Conservation (phyloP, 2,797 vertebrate genomes). For the Schizothorax lantsangensis region DNA sequence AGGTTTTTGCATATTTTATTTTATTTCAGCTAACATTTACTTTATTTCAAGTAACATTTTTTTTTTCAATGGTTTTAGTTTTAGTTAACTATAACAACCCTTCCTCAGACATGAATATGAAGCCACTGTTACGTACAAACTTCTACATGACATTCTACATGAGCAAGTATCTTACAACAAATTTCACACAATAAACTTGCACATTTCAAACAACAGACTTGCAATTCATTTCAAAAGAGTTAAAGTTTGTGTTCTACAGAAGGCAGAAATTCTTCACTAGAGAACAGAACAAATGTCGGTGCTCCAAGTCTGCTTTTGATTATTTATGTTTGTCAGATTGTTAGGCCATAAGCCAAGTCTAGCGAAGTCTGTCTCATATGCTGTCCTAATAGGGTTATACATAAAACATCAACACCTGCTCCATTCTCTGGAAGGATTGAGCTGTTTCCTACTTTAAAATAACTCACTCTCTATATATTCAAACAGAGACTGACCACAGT, state of each 20-base stretch:
- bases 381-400: constrained; percentile 48
- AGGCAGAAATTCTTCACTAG: not conserved
- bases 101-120: not conserved
- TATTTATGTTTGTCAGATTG: constrained; percentile 44
- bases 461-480: constrained; percentile 3
- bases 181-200: not conserved
- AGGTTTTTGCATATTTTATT: not conserved
- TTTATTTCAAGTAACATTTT: not conserved
- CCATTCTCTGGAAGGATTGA: constrained; percentile 27
- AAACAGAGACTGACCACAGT: not conserved
- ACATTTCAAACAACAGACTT: not conserved
- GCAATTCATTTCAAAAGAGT: not conserved
- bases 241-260: not conserved
- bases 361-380: constrained; percentile 43
- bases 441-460: constrained; percentile 29
- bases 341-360: constrained; percentile 39
- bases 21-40: not conserved
- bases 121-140: not conserved
- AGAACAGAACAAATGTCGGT: not conserved
- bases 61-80: not conserved
- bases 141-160: not conserved
- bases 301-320: constrained; percentile 38
- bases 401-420: constrained; percentile 59
- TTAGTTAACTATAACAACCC: not conserved
- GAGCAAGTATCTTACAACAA: not conserved